Evolutionary conservation across 2,113 vertebrate species (phyloP).

Genomic region (Panthera tigris): DNA sequence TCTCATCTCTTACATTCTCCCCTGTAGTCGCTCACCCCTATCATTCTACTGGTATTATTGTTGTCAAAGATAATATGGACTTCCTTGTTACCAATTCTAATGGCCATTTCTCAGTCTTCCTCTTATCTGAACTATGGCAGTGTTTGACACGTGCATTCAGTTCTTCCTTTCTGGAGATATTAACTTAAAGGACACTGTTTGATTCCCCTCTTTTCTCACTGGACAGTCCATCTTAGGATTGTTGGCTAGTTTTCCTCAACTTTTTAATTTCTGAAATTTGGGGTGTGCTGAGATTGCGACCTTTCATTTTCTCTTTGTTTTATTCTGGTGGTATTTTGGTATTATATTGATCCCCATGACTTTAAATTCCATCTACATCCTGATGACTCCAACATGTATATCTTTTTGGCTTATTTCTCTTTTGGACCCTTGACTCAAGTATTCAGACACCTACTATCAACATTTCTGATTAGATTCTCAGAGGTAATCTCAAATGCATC

Average conservation of each 20-base stretch:
- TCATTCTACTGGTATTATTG: neutral
- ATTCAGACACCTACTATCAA: neutral
- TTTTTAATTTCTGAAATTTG: neutral
- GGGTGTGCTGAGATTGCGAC: neutral
- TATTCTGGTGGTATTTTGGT: neutral
- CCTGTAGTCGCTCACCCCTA: neutral
- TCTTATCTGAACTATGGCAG: neutral
- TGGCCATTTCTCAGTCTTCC: neutral
- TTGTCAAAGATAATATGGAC: neutral
- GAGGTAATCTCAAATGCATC: neutral
- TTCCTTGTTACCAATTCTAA: neutral
- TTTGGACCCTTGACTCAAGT: neutral
- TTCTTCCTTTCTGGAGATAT: neutral
- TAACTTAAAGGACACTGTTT: neutral
- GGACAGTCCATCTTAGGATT: neutral
- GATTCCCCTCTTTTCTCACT: neutral
- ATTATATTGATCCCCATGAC: neutral
- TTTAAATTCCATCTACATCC: neutral
- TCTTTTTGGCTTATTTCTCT: neutral
- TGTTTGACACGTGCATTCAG: neutral
- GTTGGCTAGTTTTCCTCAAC: neutral
- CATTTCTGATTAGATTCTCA: neutral
- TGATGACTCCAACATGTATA: neutral
- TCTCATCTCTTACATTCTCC: neutral
- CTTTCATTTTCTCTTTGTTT: neutral